phyloP scores from a whole-genome alignment of 2,113 vertebrate species.

The Thinocorus orbignyianus region DNA sequence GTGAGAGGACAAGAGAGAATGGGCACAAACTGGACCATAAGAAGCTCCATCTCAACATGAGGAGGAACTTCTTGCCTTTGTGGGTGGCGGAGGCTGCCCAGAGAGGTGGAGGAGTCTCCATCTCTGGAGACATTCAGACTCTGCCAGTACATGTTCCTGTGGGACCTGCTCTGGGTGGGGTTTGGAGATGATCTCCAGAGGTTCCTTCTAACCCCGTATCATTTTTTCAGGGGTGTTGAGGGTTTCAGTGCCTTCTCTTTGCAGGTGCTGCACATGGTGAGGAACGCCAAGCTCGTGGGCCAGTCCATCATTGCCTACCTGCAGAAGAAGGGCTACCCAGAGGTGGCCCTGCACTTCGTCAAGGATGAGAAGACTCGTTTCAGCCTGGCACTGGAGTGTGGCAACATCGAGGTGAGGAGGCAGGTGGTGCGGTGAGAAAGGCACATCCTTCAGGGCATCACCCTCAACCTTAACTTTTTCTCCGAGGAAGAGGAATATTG shows the following conservation, averaged over 20 bases:
- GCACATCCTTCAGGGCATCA: fast-evolving
- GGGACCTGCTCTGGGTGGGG: too few relatives aligned
- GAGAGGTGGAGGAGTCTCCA: too few relatives aligned
- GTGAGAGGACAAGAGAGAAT: too few relatives aligned
- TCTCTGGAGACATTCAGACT: too few relatives aligned
- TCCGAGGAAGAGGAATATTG: not conserved
- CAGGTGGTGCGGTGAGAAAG: not conserved
- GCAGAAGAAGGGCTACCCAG: slow-evolving; percentile 96
- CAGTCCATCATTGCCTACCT: slow-evolving; percentile 99
- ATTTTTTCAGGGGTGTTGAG: too few relatives aligned
- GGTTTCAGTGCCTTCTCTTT: not conserved
- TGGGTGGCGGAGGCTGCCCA: too few relatives aligned
- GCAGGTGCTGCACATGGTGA: slow-evolving; percentile 97
- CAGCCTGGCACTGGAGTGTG: slow-evolving; percentile 91
- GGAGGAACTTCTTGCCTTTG: too few relatives aligned
- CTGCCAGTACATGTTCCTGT: too few relatives aligned
- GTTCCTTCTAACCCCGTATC: too few relatives aligned
- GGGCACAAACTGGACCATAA: too few relatives aligned
- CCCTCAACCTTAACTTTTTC: not conserved
- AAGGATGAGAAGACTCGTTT: slow-evolving; percentile 98
- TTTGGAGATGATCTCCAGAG: too few relatives aligned
- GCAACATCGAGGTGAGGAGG: slow-evolving; percentile 87
- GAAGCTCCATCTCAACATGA: too few relatives aligned
- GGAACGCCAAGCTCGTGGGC: slow-evolving; percentile 93
- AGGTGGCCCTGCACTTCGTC: slow-evolving; percentile 96